Percentiles rank a stretch among this genome's conserved stretches.
Evolutionary conservation across 2,113 vertebrate genomes (phyloP).

Genomic region (Corythornis madagascariensis): DNA sequence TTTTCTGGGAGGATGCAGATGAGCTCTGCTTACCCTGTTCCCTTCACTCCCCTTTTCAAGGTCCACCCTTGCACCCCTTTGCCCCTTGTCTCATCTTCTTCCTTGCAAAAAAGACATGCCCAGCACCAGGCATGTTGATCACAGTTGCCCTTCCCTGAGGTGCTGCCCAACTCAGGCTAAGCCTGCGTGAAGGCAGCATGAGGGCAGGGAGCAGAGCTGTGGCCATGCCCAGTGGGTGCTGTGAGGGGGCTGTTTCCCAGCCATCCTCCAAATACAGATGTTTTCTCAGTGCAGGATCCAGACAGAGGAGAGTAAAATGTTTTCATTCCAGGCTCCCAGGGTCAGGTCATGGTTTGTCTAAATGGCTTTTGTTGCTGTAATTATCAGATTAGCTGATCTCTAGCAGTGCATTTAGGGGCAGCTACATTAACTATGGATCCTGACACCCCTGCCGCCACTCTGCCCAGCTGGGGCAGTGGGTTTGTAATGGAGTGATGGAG

Average conservation of each 20-base stretch:
- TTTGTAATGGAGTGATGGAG: background rate
- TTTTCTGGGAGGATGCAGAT: background rate
- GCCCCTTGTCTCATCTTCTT: background rate
- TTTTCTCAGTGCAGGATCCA: slow-evolving; percentile 53
- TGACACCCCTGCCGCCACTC: background rate
- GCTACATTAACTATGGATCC: slow-evolving; percentile 37
- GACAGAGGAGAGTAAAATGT: slow-evolving; percentile 71
- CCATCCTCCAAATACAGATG: slow-evolving; percentile 41
- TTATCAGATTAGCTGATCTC: slow-evolving; percentile 76
- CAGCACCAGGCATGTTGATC: accelerated
- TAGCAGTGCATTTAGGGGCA: slow-evolving; percentile 47
- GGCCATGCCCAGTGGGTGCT: background rate
- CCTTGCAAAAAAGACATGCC: background rate
- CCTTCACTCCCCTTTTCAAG: accelerated
- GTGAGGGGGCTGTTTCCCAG: background rate
- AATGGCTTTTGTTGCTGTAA: slow-evolving; percentile 75
- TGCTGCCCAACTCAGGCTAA: accelerated
- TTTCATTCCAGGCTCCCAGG: slow-evolving; percentile 71
- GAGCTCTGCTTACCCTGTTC: background rate
- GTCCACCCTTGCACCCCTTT: background rate
- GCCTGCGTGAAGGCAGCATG: background rate
- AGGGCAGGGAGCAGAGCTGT: background rate
- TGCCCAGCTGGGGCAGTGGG: background rate
- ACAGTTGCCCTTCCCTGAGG: background rate
- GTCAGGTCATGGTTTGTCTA: slow-evolving; percentile 77